Percentiles rank a stretch among this genome's conserved stretches.
Evolutionary conservation across 2,888 invertebrate species (phyloP).

Genomic region (Tubulanus polymorphus): DNA sequence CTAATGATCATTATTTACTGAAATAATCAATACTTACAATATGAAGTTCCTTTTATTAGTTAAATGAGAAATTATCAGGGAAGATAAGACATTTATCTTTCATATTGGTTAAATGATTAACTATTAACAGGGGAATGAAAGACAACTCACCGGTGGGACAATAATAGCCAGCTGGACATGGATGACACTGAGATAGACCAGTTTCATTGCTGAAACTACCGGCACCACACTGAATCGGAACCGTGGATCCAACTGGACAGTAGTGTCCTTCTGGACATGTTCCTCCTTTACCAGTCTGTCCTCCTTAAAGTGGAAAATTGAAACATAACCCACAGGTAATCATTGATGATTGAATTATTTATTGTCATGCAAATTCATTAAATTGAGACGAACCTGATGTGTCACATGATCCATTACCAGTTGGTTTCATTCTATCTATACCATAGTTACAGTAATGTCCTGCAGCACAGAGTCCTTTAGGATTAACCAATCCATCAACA

Average conservation of each 20-base stretch:
- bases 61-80: not conserved
- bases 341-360: not conserved
- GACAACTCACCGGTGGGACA: slow-evolving; percentile 40
- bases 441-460: slow-evolving; percentile 48
- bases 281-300: slow-evolving; percentile 42
- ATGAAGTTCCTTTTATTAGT: too few relatives aligned
- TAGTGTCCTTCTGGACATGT: slow-evolving; percentile 40
- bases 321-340: not conserved
- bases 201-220: slow-evolving; percentile 38
- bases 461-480: slow-evolving; percentile 32
- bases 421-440: slow-evolving; percentile 36
- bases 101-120: not conserved
- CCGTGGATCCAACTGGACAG: slow-evolving; percentile 36
- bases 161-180: slow-evolving; percentile 46
- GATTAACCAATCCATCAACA: slow-evolving; percentile 17
- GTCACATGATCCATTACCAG: slow-evolving; percentile 14
- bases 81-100: not conserved
- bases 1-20: too few relatives aligned
- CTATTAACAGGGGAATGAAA: too few relatives aligned
- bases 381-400: not conserved
- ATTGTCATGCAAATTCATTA: not conserved
- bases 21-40: not conserved
- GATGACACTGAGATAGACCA: slow-evolving; percentile 31
- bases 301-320: slow-evolving; percentile 24
- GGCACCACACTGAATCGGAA: slow-evolving; percentile 37